phyloP scores from a whole-genome alignment of 2,113 vertebrate genomes.

The Eudyptes chrysolophus region DNA sequence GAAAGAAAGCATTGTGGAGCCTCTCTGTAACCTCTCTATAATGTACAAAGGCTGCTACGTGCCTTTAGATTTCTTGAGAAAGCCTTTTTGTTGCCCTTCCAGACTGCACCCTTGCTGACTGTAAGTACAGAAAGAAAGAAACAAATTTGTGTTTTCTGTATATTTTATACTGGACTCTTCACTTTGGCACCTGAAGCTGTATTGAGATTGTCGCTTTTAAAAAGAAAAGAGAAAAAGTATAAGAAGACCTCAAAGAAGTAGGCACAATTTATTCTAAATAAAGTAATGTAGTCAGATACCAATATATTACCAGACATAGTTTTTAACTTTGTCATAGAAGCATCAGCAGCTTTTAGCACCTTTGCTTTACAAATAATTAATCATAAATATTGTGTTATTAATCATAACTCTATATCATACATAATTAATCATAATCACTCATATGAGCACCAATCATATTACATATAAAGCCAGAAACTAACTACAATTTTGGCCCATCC shows the following conservation, averaged over 20 bases:
- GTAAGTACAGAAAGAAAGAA: background rate
- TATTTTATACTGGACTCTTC: background rate
- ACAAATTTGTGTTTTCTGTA: background rate
- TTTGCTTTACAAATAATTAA: background rate
- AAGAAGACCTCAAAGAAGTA: background rate
- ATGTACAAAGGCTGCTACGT: background rate
- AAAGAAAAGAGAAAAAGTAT: background rate
- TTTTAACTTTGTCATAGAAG: background rate
- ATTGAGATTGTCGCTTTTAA: background rate
- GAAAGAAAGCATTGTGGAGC: background rate
- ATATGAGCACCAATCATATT: fast-evolving
- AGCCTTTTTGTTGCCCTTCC: background rate
- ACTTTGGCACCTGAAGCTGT: background rate
- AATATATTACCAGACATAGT: background rate
- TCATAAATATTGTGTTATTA: background rate
- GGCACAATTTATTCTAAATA: background rate
- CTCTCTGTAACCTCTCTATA: background rate
- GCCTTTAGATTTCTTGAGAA: background rate
- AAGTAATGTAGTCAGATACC: background rate
- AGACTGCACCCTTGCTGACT: background rate
- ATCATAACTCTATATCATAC: background rate
- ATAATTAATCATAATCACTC: background rate
- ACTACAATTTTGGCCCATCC: background rate
- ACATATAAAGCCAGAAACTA: background rate
- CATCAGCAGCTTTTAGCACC: background rate